phyloP scores from a whole-genome alignment of 2,113 vertebrate species.

The Sprattus sprattus region DNA sequence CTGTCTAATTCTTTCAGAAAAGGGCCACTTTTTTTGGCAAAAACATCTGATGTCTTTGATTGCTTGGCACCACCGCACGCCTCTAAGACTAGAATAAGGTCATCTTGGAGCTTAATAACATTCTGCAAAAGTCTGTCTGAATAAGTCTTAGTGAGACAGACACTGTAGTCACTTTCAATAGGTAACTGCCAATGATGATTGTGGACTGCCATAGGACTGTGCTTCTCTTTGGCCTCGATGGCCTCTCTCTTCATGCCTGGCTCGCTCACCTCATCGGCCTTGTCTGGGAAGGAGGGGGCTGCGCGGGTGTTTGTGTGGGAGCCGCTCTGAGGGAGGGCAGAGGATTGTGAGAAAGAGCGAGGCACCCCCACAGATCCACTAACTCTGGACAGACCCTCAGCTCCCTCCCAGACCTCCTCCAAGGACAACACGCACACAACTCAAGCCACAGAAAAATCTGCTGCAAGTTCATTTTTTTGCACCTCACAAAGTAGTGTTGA shows the following conservation, averaged over 20 bases:
- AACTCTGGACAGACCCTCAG: slow-evolving; percentile 48
- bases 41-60: neutral
- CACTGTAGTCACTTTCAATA: neutral
- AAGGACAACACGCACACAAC: slow-evolving; percentile 55
- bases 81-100: neutral
- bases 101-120: neutral
- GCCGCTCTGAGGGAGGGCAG: neutral
- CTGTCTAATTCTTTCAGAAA: neutral
- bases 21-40: neutral
- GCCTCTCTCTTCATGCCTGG: neutral
- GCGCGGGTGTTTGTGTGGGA: neutral
- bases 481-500: slow-evolving; percentile 44
- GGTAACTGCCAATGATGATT: neutral
- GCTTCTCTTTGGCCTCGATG: neutral
- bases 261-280: neutral
- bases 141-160: neutral
- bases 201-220: neutral
- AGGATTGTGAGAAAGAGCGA: slow-evolving; percentile 52
- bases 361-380: slow-evolving; percentile 48
- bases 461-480: slow-evolving; percentile 16
- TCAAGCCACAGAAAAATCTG: slow-evolving; percentile 33
- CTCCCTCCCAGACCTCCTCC: slow-evolving; percentile 47
- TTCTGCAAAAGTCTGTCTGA: neutral
- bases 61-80: neutral
- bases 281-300: neutral